Evolutionary conservation across 2,888 invertebrate genomes (phyloP), one percentile per base, ranked within the genome.

Genomic region (Carterocephalus palaemon): DNA sequence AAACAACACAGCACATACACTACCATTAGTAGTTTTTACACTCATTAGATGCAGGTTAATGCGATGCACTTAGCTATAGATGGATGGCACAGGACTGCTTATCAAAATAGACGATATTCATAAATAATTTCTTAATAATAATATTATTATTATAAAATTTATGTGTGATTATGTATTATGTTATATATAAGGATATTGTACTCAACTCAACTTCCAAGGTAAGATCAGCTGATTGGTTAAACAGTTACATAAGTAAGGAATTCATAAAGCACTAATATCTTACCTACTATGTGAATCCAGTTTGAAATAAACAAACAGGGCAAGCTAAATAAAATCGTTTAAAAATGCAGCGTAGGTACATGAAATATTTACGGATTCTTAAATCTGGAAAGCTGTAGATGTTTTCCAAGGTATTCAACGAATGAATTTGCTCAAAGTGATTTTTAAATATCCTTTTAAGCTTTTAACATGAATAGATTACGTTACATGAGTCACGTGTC

Each of bases 1-100:
- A 48, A 65, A 59, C 65, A 77, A 83, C 79, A 81, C 81, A 83
- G 85, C 84, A 84, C 83, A 67, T 80, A 83, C 80, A 82, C 77
- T 62, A 62, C 68, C 79, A 83, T 75, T 75, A 75, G 75, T 63
- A 60, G 59, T 62, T 70, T 70, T 62, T 60, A 64, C 68, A 62
- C 70, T 37, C 12, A 68, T 67, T 67, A 59, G 62, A 64, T 54
- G 65, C 70, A 69, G 64, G 60, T 65, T 59, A 60, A 65, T 73
- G 51, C 52, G 49, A 48, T 56, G 82, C 84, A 84, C 83, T 73
- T 79, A 80, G 12, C 3, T 31, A 31, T 43, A 31, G 75, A 71
- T 67, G 56, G 54, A 67, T 59, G 54, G 64, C 77, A 62, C 64
- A 53, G 66, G 70, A 60, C 52, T 56, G 59, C 46, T 51, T 46